Evolutionary conservation across 2,113 vertebrate genomes (phyloP).

Genomic region (Megatriorchis doriae): DNA sequence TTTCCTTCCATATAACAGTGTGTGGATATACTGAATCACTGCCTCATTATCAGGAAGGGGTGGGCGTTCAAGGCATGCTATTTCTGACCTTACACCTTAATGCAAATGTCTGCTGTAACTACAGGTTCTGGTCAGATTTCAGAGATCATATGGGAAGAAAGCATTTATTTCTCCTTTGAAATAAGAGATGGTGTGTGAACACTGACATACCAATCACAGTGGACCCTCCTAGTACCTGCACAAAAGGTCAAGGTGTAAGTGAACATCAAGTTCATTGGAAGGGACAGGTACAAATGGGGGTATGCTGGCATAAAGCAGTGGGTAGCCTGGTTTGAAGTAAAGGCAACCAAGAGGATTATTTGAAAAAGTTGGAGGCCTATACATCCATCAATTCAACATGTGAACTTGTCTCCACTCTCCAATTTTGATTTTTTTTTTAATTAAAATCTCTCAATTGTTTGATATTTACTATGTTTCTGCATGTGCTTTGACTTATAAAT

Average conservation of each 20-base stretch:
- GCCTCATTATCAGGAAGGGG: neutral
- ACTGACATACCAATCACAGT: neutral
- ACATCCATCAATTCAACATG: neutral
- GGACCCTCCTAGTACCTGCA: neutral
- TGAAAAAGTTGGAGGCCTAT: neutral
- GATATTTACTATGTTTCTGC: neutral
- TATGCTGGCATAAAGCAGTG: neutral
- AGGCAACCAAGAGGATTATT: neutral
- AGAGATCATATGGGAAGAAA: neutral
- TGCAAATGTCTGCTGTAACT: neutral
- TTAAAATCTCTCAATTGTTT: neutral
- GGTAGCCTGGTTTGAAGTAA: neutral
- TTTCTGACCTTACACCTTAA: neutral
- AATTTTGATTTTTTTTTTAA: neutral
- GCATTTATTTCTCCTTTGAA: neutral
- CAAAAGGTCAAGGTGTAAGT: neutral
- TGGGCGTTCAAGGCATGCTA: fast-evolving
- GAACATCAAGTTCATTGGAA: neutral
- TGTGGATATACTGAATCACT: neutral
- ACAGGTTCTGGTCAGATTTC: neutral
- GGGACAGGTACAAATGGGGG: neutral
- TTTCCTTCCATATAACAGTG: neutral
- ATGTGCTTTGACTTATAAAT: neutral
- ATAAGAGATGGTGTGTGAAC: neutral
- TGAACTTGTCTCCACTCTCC: neutral